Evolutionary conservation across 92 coral and sea anemone species (phyloP).

Genomic region (Paramuricea clavata): DNA sequence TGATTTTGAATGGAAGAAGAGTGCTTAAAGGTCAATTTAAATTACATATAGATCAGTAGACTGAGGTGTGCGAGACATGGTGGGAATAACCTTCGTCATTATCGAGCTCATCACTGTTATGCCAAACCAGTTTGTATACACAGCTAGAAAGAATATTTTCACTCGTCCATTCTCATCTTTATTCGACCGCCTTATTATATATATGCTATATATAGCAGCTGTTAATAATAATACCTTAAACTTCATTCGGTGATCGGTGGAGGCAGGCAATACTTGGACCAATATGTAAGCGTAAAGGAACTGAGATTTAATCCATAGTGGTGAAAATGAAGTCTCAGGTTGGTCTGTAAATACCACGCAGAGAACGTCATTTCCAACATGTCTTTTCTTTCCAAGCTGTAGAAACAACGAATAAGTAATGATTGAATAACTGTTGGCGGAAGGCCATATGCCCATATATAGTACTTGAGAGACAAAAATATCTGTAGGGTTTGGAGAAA

Average conservation of each 20-base stretch:
- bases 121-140: no score
- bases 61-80: no score
- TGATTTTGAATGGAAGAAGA: no score
- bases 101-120: no score
- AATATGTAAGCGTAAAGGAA: conserved; percentile 89
- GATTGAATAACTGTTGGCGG: no score
- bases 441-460: no score
- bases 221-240: conserved; percentile 31
- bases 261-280: conserved; percentile 74
- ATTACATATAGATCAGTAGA: no score
- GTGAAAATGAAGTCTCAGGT: conserved; percentile 78
- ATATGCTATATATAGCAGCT: neutral
- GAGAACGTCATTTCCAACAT: conserved; percentile 95
- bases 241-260: neutral
- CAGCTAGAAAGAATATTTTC: neutral
- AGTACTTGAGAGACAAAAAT: neutral
- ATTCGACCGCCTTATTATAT: no score
- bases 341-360: conserved; percentile 94
- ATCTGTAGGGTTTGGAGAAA: no score
- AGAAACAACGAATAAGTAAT: neutral
- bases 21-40: no score
- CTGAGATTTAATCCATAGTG: conserved; percentile 94
- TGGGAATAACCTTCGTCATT: no score
- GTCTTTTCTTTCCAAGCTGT: conserved; percentile 93
- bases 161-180: neutral